These are phyloP conservation scores for Temnothorax rugatulus DNA, from an alignment of 2,888 invertebrate genomes.

Conservation along the genomic window DNA sequence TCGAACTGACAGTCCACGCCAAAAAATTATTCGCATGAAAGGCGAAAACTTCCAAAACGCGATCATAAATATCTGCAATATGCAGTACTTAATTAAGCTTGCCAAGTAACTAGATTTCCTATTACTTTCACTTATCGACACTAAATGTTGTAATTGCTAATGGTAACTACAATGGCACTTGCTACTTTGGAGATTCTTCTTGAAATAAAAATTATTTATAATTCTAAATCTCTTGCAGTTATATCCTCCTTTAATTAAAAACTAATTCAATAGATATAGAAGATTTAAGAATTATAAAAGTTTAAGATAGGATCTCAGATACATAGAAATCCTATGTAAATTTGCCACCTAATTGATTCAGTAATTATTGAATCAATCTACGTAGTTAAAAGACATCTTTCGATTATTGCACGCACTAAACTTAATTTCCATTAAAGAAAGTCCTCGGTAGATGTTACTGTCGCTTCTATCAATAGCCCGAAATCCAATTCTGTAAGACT, in stretches of 20 bases:
- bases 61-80: conserved; percentile 13
- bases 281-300: conserved; percentile 15
- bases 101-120: neutral
- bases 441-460: conserved; percentile 89
- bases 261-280: neutral
- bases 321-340: neutral
- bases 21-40: neutral
- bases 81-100: conserved; percentile 22
- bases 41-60: neutral
- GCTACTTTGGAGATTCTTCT: conserved; percentile 21
- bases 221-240: conserved; percentile 4
- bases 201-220: conserved; percentile 25
- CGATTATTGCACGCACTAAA: conserved; percentile 12
- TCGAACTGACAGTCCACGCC: neutral
- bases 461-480: conserved; percentile 94
- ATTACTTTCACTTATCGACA: neutral
- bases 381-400: neutral
- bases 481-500: conserved; percentile 95
- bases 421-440: conserved; percentile 80
- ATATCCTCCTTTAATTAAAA: neutral
- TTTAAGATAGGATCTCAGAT: conserved; percentile 20
- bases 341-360: neutral
- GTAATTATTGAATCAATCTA: neutral
- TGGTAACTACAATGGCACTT: conserved; percentile 19
- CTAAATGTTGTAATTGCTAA: neutral